Conservation (phyloP, 2,888 invertebrate genomes). For the Panzeria rudis region DNA sequence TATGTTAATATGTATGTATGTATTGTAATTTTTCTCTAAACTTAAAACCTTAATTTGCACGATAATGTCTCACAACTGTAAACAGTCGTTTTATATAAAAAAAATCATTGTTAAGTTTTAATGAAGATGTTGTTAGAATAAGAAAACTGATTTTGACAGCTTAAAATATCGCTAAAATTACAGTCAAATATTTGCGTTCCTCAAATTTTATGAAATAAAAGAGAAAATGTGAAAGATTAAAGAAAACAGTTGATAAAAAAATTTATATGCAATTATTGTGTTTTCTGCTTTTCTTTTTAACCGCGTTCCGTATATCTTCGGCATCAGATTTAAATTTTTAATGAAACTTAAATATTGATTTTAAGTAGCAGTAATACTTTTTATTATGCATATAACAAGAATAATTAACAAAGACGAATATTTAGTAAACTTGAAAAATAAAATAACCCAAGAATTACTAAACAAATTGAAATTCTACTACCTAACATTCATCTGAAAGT, state of each 20-base stretch:
- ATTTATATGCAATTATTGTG: slow-evolving; percentile 14
- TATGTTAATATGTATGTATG: background rate
- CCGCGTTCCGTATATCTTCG: background rate
- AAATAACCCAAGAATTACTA: too few species aligned
- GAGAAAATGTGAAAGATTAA: background rate
- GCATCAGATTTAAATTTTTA: slow-evolving; percentile 79
- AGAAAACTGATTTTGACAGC: slow-evolving; percentile 3
- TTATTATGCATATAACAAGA: too few species aligned
- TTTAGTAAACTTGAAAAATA: too few species aligned
- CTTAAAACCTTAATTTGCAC: background rate
- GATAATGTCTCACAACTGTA: background rate
- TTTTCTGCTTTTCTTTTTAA: background rate
- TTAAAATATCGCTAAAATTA: slow-evolving; percentile 8
- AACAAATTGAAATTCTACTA: too few species aligned
- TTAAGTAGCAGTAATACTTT: slow-evolving; percentile 78
- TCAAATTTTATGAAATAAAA: slow-evolving; percentile 5
- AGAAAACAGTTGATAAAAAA: too few species aligned
- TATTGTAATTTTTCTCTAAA: background rate
- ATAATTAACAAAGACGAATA: too few species aligned
- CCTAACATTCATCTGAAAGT: too few species aligned
- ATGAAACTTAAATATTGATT: slow-evolving; percentile 79
- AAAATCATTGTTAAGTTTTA: background rate
- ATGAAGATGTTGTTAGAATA: slow-evolving; percentile 5
- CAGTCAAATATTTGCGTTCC: slow-evolving; percentile 10
- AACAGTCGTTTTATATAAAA: background rate